Conservation (phyloP, 2,888 invertebrate genomes). For the Erpobdella octoculata region DNA sequence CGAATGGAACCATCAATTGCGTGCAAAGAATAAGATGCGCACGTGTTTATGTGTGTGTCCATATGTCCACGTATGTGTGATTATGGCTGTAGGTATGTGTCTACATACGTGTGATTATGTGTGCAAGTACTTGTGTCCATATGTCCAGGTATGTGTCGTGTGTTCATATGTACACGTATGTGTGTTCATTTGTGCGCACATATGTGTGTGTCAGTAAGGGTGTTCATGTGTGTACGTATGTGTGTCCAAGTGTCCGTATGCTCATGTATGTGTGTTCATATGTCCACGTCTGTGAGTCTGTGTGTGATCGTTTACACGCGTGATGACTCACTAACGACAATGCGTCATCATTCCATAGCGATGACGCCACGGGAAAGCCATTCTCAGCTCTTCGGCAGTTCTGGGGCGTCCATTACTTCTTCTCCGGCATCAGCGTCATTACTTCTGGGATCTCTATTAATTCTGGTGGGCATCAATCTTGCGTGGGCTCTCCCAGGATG, state of each 20-base stretch:
- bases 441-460: too few species aligned
- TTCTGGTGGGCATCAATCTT: too few species aligned
- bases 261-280: too few species aligned
- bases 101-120: neutral
- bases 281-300: too few species aligned
- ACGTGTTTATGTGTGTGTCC: neutral
- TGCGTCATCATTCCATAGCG: too few species aligned
- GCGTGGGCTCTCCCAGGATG: too few species aligned
- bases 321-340: too few species aligned
- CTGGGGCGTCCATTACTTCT: too few species aligned
- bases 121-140: neutral
- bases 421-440: too few species aligned
- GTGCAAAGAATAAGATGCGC: neutral
- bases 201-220: neutral
- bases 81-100: neutral
- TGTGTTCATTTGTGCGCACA: neutral
- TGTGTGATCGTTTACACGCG: too few species aligned
- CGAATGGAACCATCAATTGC: neutral
- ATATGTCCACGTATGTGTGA: neutral
- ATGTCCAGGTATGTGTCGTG: neutral
- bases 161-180: constrained; percentile 1
- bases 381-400: too few species aligned
- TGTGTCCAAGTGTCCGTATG: neutral
- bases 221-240: neutral
- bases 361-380: too few species aligned